These are phyloP conservation scores for Pseudochirops cupreus DNA, from an alignment of 2,797 vertebrate species.

Conservation along the genomic window DNA sequence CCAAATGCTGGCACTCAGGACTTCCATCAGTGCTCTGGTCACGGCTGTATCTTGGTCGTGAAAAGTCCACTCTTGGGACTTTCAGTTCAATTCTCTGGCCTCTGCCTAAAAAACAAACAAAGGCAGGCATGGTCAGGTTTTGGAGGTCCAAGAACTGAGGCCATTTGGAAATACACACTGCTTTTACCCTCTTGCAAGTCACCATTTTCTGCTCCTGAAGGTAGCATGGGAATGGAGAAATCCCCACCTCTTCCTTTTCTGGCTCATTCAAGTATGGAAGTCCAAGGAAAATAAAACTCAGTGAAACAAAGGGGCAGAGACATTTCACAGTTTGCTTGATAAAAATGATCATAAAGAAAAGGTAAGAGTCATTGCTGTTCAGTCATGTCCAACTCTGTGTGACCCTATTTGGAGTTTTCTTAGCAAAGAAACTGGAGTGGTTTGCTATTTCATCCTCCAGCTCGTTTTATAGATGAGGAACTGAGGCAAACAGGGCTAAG, in stretches of 20 bases:
- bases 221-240: neutral
- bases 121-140: neutral
- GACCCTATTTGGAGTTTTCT: neutral
- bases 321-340: neutral
- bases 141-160: neutral
- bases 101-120: neutral
- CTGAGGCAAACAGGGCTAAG: neutral
- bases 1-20: too few species aligned
- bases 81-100: neutral
- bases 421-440: neutral
- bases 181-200: neutral
- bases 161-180: neutral
- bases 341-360: neutral
- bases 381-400: neutral
- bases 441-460: neutral
- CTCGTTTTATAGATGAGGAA: too few species aligned
- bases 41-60: neutral
- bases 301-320: neutral
- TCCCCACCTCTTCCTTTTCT: neutral
- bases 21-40: neutral
- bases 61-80: neutral
- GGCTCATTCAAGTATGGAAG: neutral
- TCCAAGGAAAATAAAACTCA: neutral
- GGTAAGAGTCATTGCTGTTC: neutral
- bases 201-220: neutral